These are phyloP conservation scores for Helicolenus hilgendorfi DNA, from an alignment of 2,797 vertebrate genomes.

Conservation along the genomic window DNA sequence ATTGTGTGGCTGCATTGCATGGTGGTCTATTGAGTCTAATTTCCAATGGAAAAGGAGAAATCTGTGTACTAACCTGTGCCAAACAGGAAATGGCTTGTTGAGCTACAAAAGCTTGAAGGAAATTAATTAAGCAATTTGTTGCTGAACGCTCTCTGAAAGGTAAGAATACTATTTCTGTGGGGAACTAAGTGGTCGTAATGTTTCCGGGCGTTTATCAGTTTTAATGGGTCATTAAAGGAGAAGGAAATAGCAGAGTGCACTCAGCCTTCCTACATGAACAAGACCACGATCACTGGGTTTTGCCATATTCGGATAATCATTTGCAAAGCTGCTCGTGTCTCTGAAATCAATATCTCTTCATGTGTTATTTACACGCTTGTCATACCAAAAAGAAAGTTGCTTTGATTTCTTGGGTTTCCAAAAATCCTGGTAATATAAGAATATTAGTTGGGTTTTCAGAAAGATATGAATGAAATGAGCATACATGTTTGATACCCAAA, in stretches of 20 bases:
- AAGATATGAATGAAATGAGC: background rate
- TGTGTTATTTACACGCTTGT: background rate
- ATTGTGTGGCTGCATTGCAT: background rate
- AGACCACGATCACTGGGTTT: slow-evolving; percentile 3
- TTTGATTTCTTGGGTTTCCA: background rate
- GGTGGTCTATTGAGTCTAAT: background rate
- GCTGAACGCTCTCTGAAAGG: slow-evolving; percentile 30
- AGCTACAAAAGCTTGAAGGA: background rate
- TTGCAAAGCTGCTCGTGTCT: slow-evolving; percentile 14
- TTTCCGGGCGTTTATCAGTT: slow-evolving; percentile 60
- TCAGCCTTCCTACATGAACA: slow-evolving; percentile 34
- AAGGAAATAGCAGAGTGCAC: slow-evolving; percentile 48
- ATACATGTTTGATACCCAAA: no score
- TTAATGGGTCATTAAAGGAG: slow-evolving; percentile 63
- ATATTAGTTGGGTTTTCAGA: background rate
- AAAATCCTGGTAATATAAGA: background rate
- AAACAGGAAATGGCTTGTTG: slow-evolving; percentile 10
- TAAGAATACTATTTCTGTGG: slow-evolving; percentile 36
- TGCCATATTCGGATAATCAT: slow-evolving; percentile 6
- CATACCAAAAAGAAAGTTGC: background rate
- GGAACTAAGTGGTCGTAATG: slow-evolving; percentile 53
- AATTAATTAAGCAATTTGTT: slow-evolving; percentile 38
- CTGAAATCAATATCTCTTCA: background rate
- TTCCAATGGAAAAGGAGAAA: background rate
- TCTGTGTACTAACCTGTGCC: background rate